phyloP scores from a whole-genome alignment of 2,888 invertebrate genomes.

The Hydraecia micacea region DNA sequence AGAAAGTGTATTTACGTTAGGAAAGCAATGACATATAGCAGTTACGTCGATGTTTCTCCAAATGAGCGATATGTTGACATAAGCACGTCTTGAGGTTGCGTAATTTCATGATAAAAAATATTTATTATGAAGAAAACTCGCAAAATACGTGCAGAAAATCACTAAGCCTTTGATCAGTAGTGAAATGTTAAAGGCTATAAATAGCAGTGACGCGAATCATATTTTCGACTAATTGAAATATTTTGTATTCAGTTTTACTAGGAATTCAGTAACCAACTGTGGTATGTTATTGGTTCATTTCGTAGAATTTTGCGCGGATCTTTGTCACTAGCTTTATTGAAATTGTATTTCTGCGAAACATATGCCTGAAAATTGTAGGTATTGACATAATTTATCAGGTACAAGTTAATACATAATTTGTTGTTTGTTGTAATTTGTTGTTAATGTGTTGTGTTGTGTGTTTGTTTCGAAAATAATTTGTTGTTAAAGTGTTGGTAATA shows the following conservation, averaged over 20 bases:
- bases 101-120: background rate
- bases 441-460: too few species aligned
- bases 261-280: background rate
- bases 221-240: background rate
- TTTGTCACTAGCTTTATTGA: background rate
- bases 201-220: background rate
- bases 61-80: background rate
- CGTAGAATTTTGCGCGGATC: background rate
- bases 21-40: too few species aligned
- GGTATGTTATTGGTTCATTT: background rate
- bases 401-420: background rate
- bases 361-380: background rate
- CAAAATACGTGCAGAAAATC: background rate
- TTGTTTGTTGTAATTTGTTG: background rate
- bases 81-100: background rate
- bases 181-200: background rate
- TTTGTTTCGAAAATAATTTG: too few species aligned
- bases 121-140: background rate
- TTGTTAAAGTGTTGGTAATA: conserved; percentile 8
- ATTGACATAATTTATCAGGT: background rate
- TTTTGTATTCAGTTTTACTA: background rate
- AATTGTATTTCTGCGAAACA: conserved; percentile 5
- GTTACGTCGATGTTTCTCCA: too few species aligned
- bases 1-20: too few species aligned
- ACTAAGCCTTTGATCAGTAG: background rate